Percentiles rank a stretch among this genome's conserved stretches.
Evolutionary conservation across 2,113 vertebrate genomes (phyloP).

Genomic region (Erpornis zantholeuca): DNA sequence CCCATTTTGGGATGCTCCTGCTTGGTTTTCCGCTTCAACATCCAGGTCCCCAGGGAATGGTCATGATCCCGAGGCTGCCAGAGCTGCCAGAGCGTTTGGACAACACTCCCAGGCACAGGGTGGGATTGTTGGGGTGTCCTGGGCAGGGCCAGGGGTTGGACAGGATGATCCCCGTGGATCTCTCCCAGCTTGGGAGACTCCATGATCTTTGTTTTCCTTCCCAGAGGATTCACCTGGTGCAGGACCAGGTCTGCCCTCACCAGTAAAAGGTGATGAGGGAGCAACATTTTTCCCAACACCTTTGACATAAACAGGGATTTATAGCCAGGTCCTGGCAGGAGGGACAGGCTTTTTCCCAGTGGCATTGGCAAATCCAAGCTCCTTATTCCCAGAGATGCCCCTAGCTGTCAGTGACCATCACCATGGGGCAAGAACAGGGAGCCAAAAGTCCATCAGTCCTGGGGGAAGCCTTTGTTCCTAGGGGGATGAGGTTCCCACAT

Average conservation of each 20-base stretch:
- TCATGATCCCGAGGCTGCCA: fast-evolving
- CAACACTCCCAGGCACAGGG: not conserved
- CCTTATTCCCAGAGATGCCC: fast-evolving
- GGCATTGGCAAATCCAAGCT: not conserved
- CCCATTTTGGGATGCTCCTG: too few species aligned
- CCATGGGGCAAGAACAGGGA: not conserved
- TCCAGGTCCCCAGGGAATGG: not conserved
- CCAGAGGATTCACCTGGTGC: not conserved
- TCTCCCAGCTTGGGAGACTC: not conserved
- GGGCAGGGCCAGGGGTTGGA: not conserved
- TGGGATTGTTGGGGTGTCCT: not conserved
- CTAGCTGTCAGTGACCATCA: not conserved
- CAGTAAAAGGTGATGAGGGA: fast-evolving
- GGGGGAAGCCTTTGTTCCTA: fast-evolving
- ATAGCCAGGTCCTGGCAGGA: not conserved
- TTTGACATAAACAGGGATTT: not conserved
- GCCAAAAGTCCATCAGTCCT: fast-evolving
- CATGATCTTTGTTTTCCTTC: not conserved
- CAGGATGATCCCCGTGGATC: not conserved
- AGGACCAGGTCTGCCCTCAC: not conserved
- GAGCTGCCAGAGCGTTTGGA: not conserved
- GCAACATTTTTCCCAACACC: not conserved
- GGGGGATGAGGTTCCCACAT: not conserved
- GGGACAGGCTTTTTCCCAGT: not conserved
- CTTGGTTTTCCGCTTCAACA: not conserved